Evolutionary conservation across 2,797 vertebrate species (phyloP).

Genomic region (Myripristis murdjan): DNA sequence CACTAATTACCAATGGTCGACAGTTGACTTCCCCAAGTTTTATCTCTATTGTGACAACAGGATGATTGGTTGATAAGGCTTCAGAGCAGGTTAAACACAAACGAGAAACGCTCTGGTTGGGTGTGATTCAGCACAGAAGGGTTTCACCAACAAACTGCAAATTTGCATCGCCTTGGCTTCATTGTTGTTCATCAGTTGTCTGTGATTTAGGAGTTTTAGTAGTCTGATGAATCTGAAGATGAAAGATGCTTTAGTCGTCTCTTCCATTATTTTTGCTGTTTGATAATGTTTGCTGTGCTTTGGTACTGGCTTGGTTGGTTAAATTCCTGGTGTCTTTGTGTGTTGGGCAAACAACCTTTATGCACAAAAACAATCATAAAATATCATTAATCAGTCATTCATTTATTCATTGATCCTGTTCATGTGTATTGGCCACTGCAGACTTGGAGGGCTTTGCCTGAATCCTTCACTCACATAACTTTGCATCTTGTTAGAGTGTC

Average conservation of each 20-base stretch:
- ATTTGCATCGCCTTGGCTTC: constrained; percentile 6
- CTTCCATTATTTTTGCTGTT: no score
- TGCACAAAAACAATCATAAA: no score
- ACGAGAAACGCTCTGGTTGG: not conserved
- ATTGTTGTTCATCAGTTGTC: no score
- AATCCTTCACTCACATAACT: constrained; percentile 1
- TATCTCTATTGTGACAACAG: not conserved
- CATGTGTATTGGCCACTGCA: constrained; percentile 2
- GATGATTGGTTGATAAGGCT: not conserved
- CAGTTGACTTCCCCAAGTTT: not conserved
- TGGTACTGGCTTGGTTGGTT: no score
- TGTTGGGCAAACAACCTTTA: no score
- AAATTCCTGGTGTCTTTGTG: no score
- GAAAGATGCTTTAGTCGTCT: no score
- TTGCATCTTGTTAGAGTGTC: not conserved
- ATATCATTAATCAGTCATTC: no score
- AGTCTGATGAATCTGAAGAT: no score
- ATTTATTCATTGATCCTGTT: constrained; percentile 1
- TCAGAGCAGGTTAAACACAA: not conserved
- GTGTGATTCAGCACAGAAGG: not conserved
- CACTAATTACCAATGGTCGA: not conserved
- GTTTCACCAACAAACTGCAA: constrained; percentile 19
- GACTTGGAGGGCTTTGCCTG: constrained; percentile 10
- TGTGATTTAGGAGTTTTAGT: no score
- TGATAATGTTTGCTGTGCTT: no score